phyloP scores from a whole-genome alignment of 2,888 invertebrate genomes.

The Apamea sordens region DNA sequence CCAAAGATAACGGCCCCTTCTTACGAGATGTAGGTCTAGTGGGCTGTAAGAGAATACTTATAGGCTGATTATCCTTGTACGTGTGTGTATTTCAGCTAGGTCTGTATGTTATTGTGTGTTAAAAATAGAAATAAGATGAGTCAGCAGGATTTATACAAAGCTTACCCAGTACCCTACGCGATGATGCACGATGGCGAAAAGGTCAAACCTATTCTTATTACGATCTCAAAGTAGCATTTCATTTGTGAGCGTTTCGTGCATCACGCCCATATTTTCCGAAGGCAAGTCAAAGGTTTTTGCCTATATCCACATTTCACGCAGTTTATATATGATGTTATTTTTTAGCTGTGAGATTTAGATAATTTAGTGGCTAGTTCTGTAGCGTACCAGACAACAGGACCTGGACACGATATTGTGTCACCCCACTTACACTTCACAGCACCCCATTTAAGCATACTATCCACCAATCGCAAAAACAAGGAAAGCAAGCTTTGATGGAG shows the following conservation, averaged over 20 bases:
- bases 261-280: background rate
- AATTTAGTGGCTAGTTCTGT: too few relatives aligned
- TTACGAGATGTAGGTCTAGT: too few relatives aligned
- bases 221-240: background rate
- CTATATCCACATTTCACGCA: background rate
- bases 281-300: too few relatives aligned
- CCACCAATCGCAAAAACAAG: too few relatives aligned
- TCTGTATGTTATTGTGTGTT: background rate
- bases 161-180: background rate
- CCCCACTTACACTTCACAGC: too few relatives aligned
- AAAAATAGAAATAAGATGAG: conserved; percentile 1
- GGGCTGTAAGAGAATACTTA: too few relatives aligned
- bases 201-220: conserved; percentile 11
- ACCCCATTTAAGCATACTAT: too few relatives aligned
- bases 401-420: too few relatives aligned
- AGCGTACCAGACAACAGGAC: too few relatives aligned
- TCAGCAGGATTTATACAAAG: conserved; percentile 16
- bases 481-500: too few relatives aligned
- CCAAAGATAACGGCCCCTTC: too few relatives aligned
- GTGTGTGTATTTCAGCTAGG: background rate
- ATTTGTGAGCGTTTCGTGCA: conserved; percentile 5
- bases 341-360: background rate
- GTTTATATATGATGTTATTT: background rate
- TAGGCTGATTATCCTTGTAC: background rate
- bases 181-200: background rate